Percentiles rank a stretch among this genome's conserved stretches.
These are phyloP conservation scores for Myodes glareolus DNA, from an alignment of 2,113 vertebrate genomes.

Conservation along the genomic window DNA sequence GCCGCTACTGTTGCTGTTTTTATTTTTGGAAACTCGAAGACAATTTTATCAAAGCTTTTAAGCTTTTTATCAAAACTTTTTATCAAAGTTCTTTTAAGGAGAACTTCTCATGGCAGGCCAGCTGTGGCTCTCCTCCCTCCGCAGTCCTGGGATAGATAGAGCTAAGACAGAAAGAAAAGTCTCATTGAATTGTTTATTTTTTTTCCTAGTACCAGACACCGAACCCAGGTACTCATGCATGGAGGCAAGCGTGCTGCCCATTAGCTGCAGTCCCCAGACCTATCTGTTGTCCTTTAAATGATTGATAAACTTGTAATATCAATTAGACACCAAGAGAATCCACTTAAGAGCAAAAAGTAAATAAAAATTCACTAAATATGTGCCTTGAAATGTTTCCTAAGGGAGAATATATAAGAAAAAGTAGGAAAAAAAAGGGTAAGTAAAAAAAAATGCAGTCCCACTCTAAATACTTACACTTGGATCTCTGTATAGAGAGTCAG, in stretches of 20 bases:
- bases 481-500: neutral
- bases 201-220: neutral
- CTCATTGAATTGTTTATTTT: neutral
- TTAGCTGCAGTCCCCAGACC: accelerated
- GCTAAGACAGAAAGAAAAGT: neutral
- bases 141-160: neutral
- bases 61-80: no score
- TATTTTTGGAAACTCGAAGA: neutral
- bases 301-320: constrained; percentile 21
- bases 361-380: constrained; percentile 4
- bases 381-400: constrained; percentile 10
- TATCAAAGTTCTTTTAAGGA: no score
- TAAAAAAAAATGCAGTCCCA: neutral
- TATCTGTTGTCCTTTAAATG: constrained; percentile 30
- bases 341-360: constrained; percentile 4
- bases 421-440: constrained; percentile 34
- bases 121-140: neutral
- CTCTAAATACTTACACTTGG: neutral
- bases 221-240: neutral
- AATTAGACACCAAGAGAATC: neutral
- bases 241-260: neutral
- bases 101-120: neutral
- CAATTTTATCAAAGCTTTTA: neutral
- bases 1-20: neutral
- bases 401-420: constrained; percentile 5